Evolutionary conservation across 1,140 invertebrate genomes (phyloP).

Genomic region (Elysia chlorotica): DNA sequence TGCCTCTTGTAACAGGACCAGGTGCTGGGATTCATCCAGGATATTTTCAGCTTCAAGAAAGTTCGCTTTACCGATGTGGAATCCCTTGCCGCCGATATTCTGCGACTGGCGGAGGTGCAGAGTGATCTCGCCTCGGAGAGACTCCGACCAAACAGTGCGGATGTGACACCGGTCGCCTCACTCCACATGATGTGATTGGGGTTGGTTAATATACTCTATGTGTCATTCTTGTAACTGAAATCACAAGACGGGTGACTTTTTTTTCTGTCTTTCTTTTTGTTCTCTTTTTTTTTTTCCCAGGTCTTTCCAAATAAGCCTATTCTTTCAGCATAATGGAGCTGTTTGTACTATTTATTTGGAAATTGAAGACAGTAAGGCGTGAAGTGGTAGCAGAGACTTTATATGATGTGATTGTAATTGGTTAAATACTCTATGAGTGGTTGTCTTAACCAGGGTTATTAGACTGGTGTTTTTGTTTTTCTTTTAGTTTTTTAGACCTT

Average conservation of each 20-base stretch:
- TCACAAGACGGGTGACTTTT: background rate
- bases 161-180: constrained; percentile 15
- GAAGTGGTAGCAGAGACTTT: no score
- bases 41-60: constrained; percentile 92
- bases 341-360: no score
- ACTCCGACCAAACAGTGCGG: constrained; percentile 6
- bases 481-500: no score
- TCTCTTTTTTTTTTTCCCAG: no score
- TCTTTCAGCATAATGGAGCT: no score
- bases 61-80: constrained; percentile 88
- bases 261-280: background rate
- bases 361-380: no score
- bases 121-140: constrained; percentile 34
- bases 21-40: constrained; percentile 83
- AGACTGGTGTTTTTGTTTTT: no score
- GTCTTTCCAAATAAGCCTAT: no score
- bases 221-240: background rate
- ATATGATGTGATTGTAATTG: no score
- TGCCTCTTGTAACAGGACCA: constrained; percentile 77
- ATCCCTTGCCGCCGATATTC: constrained; percentile 63
- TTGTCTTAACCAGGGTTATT: no score
- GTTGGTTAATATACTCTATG: background rate
- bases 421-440: no score
- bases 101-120: constrained; percentile 28
- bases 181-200: no score